Evolutionary conservation across 2,888 invertebrate genomes (phyloP).

Genomic region (Folsomia manolachei): DNA sequence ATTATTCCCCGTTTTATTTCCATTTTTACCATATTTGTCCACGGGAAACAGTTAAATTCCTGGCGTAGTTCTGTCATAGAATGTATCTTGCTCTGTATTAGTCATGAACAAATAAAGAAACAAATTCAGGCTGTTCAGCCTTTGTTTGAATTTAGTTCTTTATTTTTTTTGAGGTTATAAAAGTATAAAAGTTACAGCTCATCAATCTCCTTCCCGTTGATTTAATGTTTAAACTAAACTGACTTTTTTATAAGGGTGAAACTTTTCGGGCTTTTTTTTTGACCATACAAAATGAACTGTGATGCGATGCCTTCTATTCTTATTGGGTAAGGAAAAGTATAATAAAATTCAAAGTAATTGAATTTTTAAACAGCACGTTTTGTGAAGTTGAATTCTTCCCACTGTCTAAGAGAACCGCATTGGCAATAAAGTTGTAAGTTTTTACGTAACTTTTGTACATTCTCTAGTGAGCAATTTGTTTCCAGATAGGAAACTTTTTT

Average conservation of each 20-base stretch:
- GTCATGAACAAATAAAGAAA: not conserved
- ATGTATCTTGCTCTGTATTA: too few species aligned
- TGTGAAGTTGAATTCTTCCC: not conserved
- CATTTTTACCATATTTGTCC: not conserved
- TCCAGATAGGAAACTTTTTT: not conserved
- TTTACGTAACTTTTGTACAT: too few species aligned
- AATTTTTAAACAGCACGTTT: conserved; percentile 5
- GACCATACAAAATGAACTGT: not conserved
- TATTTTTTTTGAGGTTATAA: not conserved
- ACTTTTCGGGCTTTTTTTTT: not conserved
- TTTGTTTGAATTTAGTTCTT: not conserved
- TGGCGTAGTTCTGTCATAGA: not conserved
- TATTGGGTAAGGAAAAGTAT: not conserved
- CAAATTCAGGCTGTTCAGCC: not conserved
- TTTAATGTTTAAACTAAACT: conserved; percentile 3
- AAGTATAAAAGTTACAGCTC: conserved; percentile 13
- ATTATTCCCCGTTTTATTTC: not conserved
- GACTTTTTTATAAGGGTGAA: not conserved
- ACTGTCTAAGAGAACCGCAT: not conserved
- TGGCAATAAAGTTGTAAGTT: not conserved
- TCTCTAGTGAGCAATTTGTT: not conserved
- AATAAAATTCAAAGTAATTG: not conserved
- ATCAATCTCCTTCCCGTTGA: conserved; percentile 14
- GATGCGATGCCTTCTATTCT: not conserved
- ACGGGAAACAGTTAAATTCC: not conserved